A percentile compares a stretch with the other conserved stretches of the same genome.
These are phyloP conservation scores for Scaptomyza tumidula DNA, from an alignment of 2,888 invertebrate species.

Conservation along the genomic window DNA sequence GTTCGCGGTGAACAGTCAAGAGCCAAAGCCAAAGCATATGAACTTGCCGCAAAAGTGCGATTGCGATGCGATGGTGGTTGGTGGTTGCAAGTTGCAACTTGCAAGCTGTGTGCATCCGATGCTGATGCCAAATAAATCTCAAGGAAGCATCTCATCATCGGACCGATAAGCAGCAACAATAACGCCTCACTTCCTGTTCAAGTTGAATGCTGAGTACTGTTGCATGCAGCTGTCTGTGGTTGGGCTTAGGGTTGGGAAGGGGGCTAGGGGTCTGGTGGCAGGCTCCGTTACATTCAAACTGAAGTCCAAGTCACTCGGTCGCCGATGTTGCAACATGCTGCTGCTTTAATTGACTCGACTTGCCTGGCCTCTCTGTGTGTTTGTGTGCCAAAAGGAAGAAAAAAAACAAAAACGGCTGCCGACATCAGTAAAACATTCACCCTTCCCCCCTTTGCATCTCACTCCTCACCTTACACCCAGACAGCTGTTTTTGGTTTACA, in stretches of 20 bases:
- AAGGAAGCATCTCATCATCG: constrained; percentile 79
- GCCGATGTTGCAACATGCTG: constrained; percentile 71
- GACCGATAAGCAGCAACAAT: constrained; percentile 75
- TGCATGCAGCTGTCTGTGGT: constrained; percentile 15
- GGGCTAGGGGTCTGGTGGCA: background rate
- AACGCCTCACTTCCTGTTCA: constrained; percentile 74
- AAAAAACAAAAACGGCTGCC: constrained; percentile 23
- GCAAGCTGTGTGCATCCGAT: constrained; percentile 53
- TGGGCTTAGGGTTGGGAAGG: constrained; percentile 19
- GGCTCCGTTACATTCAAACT: constrained; percentile 29
- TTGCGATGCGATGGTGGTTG: constrained; percentile 4
- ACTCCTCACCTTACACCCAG: constrained; percentile 4
- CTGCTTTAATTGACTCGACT: constrained; percentile 72
- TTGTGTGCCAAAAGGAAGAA: constrained; percentile 63
- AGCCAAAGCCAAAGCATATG: constrained; percentile 71
- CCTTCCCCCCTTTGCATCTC: constrained; percentile 1
- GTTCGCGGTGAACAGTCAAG: constrained; percentile 14
- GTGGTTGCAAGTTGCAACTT: constrained; percentile 7
- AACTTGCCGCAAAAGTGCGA: constrained; percentile 47
- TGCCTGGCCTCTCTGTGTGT: constrained; percentile 54
- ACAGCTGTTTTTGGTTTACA: constrained; percentile 34
- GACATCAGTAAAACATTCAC: constrained; percentile 33
- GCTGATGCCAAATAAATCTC: constrained; percentile 80
- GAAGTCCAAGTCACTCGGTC: constrained; percentile 78
- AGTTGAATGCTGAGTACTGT: constrained; percentile 69